Evolutionary conservation across 2,797 vertebrate genomes (phyloP).

Genomic region (Anguilla marmorata): DNA sequence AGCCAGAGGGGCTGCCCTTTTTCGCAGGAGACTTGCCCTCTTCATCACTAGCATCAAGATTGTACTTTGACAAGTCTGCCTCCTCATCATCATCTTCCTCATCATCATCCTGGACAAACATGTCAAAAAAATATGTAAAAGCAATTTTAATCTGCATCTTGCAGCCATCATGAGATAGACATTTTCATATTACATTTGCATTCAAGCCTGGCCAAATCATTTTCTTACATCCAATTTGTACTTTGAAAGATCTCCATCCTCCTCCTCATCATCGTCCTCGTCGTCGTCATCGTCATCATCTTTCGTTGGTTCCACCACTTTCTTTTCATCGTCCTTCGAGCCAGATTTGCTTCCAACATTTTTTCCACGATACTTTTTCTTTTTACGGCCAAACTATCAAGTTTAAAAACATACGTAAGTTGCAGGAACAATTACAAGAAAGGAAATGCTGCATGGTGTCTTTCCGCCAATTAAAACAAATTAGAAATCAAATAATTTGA

Average conservation of each 20-base stretch:
- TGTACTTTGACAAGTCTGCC: constrained; percentile 95
- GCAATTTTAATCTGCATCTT: background rate
- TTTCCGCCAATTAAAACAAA: background rate
- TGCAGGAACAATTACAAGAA: background rate
- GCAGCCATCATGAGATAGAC: background rate
- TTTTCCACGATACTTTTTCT: constrained; percentile 95
- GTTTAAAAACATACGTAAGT: background rate
- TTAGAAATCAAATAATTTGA: background rate
- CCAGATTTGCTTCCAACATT: constrained; percentile 73
- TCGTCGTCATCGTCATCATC: constrained; percentile 81
- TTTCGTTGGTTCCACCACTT: constrained; percentile 77
- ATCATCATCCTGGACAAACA: constrained; percentile 78
- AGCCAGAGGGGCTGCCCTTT: constrained; percentile 83
- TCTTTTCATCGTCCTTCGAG: constrained; percentile 86
- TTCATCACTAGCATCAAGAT: constrained; percentile 88
- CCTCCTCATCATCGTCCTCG: constrained; percentile 88
- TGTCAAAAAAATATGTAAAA: background rate
- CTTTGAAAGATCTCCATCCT: constrained; percentile 93
- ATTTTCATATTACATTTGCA: background rate
- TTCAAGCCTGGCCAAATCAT: background rate
- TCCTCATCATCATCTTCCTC: constrained; percentile 78
- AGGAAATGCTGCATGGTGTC: background rate
- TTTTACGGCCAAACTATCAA: constrained; percentile 93
- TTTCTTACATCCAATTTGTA: constrained; percentile 91
- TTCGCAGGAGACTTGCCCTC: constrained; percentile 77